These are phyloP conservation scores for Ctenodactylus gundi DNA, from an alignment of 2,113 vertebrate species.

Conservation along the genomic window DNA sequence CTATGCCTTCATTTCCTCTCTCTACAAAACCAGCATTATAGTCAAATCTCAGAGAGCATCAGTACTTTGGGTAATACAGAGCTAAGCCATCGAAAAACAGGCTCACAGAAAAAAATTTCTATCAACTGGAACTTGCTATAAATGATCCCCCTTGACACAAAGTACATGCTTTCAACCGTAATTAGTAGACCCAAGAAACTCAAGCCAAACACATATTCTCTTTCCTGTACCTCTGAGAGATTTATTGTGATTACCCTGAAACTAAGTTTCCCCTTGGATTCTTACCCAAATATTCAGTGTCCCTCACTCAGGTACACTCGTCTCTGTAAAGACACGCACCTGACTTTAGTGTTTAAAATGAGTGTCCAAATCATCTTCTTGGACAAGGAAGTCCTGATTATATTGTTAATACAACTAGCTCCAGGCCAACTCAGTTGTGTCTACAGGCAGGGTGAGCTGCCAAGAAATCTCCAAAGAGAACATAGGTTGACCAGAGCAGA, in stretches of 20 bases:
- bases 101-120: slow-evolving; percentile 50
- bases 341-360: slow-evolving; percentile 22
- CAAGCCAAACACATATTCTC: background rate
- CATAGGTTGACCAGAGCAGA: background rate
- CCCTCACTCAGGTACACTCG: background rate
- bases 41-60: slow-evolving; percentile 12
- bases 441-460: slow-evolving; percentile 11
- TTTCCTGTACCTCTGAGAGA: background rate
- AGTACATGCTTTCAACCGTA: background rate
- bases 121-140: slow-evolving; percentile 37
- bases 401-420: slow-evolving; percentile 38
- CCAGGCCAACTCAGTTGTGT: background rate
- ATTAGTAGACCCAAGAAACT: slow-evolving; percentile 34
- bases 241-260: background rate
- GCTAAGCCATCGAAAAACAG: slow-evolving; percentile 44
- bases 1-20: background rate
- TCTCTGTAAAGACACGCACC: background rate
- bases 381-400: background rate
- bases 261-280: background rate
- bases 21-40: slow-evolving; percentile 36
- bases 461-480: slow-evolving; percentile 54
- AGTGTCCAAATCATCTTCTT: background rate
- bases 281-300: background rate
- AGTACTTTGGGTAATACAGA: background rate
- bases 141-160: slow-evolving; percentile 18